These are phyloP conservation scores for Reticulitermes lucifugus DNA, from an alignment of 2,888 invertebrate species.

Conservation along the genomic window DNA sequence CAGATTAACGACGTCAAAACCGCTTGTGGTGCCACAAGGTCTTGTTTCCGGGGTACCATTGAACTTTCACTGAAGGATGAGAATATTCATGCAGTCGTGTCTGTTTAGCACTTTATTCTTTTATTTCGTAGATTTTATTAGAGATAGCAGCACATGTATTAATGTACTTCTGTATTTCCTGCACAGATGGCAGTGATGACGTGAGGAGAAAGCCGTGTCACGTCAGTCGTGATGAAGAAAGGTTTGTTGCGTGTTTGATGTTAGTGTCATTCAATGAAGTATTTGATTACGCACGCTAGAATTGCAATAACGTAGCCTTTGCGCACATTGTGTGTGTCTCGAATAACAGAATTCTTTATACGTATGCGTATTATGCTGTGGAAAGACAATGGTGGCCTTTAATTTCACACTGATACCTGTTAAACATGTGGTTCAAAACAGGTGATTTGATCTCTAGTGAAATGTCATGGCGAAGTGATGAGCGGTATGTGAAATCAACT, in stretches of 20 bases:
- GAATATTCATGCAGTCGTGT: too few species aligned
- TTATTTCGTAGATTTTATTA: neutral
- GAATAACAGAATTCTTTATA: neutral
- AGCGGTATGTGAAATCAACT: constrained; percentile 22
- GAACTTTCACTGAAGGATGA: too few species aligned
- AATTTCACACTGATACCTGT: neutral
- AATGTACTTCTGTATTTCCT: neutral
- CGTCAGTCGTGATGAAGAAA: constrained; percentile 43
- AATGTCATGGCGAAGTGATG: constrained; percentile 34
- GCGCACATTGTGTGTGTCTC: neutral
- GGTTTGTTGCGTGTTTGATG: neutral
- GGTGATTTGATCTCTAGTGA: constrained; percentile 10
- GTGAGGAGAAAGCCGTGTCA: constrained; percentile 43
- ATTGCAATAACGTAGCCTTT: neutral
- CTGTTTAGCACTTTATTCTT: too few species aligned
- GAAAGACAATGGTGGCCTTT: neutral
- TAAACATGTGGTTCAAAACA: constrained; percentile 22
- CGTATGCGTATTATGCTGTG: neutral
- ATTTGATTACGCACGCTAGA: neutral
- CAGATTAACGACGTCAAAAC: too few species aligned
- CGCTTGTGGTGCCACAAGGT: too few species aligned
- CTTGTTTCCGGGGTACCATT: too few species aligned
- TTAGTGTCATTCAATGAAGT: constrained; percentile 17
- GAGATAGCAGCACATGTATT: neutral
- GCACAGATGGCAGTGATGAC: constrained; percentile 30